Conservation (phyloP, 2,797 vertebrate species). For the Typhlichthys subterraneus region DNA sequence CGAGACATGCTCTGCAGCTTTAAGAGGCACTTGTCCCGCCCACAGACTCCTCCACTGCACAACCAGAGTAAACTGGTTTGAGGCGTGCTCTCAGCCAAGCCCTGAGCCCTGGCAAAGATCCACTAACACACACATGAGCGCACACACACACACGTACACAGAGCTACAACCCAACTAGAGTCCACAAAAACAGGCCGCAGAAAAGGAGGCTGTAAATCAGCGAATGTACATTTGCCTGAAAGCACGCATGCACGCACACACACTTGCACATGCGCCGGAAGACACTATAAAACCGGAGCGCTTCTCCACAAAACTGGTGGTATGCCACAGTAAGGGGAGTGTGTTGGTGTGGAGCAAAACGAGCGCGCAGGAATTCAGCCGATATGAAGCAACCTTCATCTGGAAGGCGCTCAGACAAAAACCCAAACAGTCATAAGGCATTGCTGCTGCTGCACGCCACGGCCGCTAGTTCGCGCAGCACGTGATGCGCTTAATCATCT, state of each 20-base stretch:
- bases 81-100: slow-evolving; percentile 80
- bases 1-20: slow-evolving; percentile 64
- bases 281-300: not conserved
- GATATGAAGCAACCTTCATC: slow-evolving; percentile 53
- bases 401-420: slow-evolving; percentile 12
- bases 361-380: slow-evolving; percentile 56
- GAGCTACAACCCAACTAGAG: slow-evolving; percentile 54
- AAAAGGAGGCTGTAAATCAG: slow-evolving; percentile 27
- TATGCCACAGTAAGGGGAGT: slow-evolving; percentile 60
- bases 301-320: slow-evolving; percentile 45
- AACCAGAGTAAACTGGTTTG: slow-evolving; percentile 87
- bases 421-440: slow-evolving; percentile 21
- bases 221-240: slow-evolving; percentile 13
- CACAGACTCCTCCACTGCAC: slow-evolving; percentile 71
- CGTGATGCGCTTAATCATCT: no score
- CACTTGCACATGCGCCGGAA: not conserved
- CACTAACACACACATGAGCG: slow-evolving; percentile 45
- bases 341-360: slow-evolving; percentile 47
- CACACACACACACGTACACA: slow-evolving; percentile 10
- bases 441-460: not conserved
- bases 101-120: slow-evolving; percentile 76
- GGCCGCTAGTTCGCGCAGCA: no score
- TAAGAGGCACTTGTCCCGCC: slow-evolving; percentile 74
- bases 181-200: slow-evolving; percentile 34
- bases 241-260: slow-evolving; percentile 5